A percentile compares a stretch with the other conserved stretches of the same genome.
These are phyloP conservation scores for Caenorhabditis sinica DNA, from an alignment of 2,888 invertebrate genomes.

Conservation along the genomic window DNA sequence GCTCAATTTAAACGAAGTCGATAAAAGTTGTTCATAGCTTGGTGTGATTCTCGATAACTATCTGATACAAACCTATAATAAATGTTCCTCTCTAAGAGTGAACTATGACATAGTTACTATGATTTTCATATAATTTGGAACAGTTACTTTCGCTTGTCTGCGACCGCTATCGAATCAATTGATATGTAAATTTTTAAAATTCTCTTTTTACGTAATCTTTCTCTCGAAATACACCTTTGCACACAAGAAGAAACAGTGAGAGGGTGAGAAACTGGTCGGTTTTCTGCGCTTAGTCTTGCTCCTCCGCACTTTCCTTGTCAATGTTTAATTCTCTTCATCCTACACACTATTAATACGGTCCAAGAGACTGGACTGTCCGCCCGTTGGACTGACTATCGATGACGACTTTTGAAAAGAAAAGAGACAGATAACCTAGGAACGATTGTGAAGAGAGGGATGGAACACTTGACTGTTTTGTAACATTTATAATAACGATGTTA, in stretches of 20 bases:
- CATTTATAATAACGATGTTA: background rate
- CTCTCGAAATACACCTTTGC: constrained; percentile 16
- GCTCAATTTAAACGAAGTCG: too few relatives aligned
- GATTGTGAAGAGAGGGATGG: background rate
- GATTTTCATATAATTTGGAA: background rate
- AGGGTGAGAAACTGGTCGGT: constrained; percentile 55
- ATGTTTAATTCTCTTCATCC: constrained; percentile 31
- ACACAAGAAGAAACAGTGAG: constrained; percentile 24
- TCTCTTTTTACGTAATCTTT: constrained; percentile 14
- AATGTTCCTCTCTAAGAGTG: too few relatives aligned
- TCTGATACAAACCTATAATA: too few relatives aligned
- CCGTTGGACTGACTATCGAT: constrained; percentile 39
- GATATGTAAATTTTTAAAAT: constrained; percentile 39
- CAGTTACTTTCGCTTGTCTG: background rate
- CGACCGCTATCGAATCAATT: background rate
- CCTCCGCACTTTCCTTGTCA: constrained; percentile 31
- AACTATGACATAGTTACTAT: too few relatives aligned
- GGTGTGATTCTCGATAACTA: too few relatives aligned
- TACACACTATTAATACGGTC: background rate
- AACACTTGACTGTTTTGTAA: background rate
- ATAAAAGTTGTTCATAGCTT: too few relatives aligned
- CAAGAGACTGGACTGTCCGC: constrained; percentile 39
- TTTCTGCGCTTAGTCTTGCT: constrained; percentile 14
- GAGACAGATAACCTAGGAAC: constrained; percentile 7
- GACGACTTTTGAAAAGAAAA: constrained; percentile 30